Conservation (phyloP, 2,888 invertebrate species). For the Podotricha telesiphe region DNA sequence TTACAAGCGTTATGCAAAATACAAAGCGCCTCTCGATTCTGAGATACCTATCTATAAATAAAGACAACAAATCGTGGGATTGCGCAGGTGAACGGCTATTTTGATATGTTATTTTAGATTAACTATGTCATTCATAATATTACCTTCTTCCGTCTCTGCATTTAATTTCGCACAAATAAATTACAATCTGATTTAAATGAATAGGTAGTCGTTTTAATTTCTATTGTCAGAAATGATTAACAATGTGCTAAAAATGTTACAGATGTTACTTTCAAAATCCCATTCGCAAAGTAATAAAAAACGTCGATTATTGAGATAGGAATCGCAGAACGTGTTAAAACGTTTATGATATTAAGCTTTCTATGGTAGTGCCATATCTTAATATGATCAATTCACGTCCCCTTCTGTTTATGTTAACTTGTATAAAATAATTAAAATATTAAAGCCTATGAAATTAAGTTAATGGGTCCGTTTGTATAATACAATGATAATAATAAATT, state of each 20-base stretch:
- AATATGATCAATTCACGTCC: constrained; percentile 67
- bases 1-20: constrained; percentile 79
- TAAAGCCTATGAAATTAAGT: constrained; percentile 19
- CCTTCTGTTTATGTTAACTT: constrained; percentile 54
- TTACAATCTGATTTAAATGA: constrained; percentile 1
- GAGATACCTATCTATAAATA: constrained; percentile 74
- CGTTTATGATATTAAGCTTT: constrained; percentile 67
- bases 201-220: constrained; percentile 38
- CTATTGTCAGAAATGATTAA: constrained; percentile 61
- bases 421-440: constrained; percentile 34
- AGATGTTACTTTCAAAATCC: constrained; percentile 74
- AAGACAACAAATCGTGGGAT: constrained; percentile 73
- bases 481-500: constrained; percentile 3
- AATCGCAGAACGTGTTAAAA: constrained; percentile 71
- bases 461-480: not conserved
- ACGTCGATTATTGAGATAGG: constrained; percentile 60
- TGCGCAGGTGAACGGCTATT: constrained; percentile 73
- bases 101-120: constrained; percentile 70
- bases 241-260: constrained; percentile 59
- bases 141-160: constrained; percentile 36
- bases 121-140: constrained; percentile 57
- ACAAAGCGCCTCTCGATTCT: constrained; percentile 78
- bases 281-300: constrained; percentile 77
- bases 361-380: constrained; percentile 69
- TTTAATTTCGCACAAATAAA: constrained; percentile 16